Percentiles rank a stretch among this genome's conserved stretches.
These are phyloP conservation scores for Xenopus laevis DNA, from an alignment of 2,113 vertebrate species.

Conservation along the genomic window DNA sequence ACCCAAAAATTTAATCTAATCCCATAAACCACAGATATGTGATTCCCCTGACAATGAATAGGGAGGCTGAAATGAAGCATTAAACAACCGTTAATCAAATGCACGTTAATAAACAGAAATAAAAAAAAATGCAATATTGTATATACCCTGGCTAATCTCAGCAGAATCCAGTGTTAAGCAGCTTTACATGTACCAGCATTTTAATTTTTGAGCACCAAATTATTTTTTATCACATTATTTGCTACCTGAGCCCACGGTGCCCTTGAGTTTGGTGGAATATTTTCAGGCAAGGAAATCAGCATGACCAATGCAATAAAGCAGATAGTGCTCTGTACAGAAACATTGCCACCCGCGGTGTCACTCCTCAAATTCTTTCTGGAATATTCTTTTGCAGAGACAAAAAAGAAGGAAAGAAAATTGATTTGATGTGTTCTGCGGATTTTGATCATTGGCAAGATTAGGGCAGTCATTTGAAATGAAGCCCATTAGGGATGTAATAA, in stretches of 20 bases:
- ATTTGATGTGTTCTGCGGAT: constrained; percentile 27
- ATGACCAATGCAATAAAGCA: constrained; percentile 21
- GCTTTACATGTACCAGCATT: background rate
- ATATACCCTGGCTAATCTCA: constrained; percentile 5
- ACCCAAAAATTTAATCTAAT: too few relatives aligned
- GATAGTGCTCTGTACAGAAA: constrained; percentile 15
- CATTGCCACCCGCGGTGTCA: constrained; percentile 3
- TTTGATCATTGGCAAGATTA: constrained; percentile 26
- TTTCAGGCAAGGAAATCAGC: constrained; percentile 22
- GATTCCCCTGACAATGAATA: too few relatives aligned
- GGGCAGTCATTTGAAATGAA: constrained; percentile 22
- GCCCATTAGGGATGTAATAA: background rate
- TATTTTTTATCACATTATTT: background rate
- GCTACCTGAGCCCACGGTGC: background rate
- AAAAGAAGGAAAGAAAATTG: constrained; percentile 25
- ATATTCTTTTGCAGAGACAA: background rate
- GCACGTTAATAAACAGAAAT: too few relatives aligned
- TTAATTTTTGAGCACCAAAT: background rate
- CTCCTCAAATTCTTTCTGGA: background rate
- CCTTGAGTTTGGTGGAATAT: constrained; percentile 7
- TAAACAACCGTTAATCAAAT: too few relatives aligned
- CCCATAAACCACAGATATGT: too few relatives aligned
- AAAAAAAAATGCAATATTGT: background rate
- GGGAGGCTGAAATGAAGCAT: too few relatives aligned
- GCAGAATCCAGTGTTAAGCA: background rate